Evolutionary conservation across 2,113 vertebrate species (phyloP).

Genomic region (Cacatua alba): DNA sequence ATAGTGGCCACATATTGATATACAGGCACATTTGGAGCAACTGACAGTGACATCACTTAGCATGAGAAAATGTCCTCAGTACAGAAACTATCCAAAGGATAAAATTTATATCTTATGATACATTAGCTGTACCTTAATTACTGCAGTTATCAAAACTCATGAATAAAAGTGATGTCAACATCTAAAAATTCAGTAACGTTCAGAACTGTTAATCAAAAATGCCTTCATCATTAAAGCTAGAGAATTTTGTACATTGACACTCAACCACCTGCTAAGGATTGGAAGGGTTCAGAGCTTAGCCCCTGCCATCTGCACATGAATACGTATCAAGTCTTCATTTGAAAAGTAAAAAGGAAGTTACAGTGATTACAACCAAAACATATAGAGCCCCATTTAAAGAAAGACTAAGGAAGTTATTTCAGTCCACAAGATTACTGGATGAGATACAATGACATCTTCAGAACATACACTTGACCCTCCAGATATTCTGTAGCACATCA

Average conservation of each 20-base stretch:
- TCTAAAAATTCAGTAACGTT: not conserved
- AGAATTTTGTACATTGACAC: not conserved
- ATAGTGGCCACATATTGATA: not conserved
- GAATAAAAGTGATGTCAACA: not conserved
- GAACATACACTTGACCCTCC: not conserved
- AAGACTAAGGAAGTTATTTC: not conserved
- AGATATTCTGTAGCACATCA: not conserved
- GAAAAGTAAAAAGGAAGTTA: not conserved
- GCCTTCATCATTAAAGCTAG: not conserved
- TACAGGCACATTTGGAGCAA: not conserved
- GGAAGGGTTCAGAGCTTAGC: not conserved
- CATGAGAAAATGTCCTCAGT: not conserved
- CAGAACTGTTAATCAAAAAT: not conserved
- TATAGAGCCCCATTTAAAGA: not conserved
- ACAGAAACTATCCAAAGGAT: not conserved
- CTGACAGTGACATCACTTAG: not conserved
- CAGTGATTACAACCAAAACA: not conserved
- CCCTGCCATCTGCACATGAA: conserved; percentile 14
- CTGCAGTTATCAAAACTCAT: not conserved
- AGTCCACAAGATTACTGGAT: not conserved
- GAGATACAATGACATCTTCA: not conserved
- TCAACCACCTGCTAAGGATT: not conserved
- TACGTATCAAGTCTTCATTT: not conserved
- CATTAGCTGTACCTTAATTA: not conserved
- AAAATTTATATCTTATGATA: not conserved